These are phyloP conservation scores for Corythaeola cristata DNA, from an alignment of 2,113 vertebrate species.

Conservation along the genomic window DNA sequence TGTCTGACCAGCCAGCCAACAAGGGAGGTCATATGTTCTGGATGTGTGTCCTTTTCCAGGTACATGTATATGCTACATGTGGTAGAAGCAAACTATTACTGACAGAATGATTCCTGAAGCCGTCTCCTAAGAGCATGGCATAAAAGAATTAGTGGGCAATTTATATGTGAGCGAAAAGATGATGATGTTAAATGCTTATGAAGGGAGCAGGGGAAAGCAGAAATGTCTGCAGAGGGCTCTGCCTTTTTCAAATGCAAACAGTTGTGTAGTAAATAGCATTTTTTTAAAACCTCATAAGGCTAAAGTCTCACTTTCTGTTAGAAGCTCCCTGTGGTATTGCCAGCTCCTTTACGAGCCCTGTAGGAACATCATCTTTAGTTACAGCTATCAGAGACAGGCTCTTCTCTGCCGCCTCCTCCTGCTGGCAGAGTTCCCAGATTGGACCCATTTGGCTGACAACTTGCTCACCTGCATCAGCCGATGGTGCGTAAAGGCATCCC, in stretches of 20 bases:
- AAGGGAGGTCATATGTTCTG: background rate
- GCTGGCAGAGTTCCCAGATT: conserved; percentile 15
- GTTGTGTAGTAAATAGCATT: background rate
- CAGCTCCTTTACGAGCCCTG: background rate
- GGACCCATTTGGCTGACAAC: background rate
- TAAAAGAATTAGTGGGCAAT: background rate
- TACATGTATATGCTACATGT: background rate
- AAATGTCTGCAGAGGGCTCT: background rate
- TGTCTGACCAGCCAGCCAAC: background rate
- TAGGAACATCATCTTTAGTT: background rate
- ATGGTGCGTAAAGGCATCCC: background rate
- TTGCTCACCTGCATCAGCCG: background rate
- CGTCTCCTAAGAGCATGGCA: background rate
- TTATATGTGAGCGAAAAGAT: background rate
- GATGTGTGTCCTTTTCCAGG: background rate
- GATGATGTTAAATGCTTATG: background rate
- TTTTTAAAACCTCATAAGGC: background rate
- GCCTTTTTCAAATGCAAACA: background rate
- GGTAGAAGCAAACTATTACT: background rate
- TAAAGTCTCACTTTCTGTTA: background rate
- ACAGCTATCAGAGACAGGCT: background rate
- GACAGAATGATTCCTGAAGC: background rate
- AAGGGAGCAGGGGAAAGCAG: background rate
- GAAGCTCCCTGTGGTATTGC: background rate
- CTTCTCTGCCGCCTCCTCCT: background rate